A percentile compares a stretch with the other conserved stretches of the same genome.
Evolutionary conservation across 2,113 vertebrate genomes (phyloP).

Genomic region (Hippocampus zosterae): DNA sequence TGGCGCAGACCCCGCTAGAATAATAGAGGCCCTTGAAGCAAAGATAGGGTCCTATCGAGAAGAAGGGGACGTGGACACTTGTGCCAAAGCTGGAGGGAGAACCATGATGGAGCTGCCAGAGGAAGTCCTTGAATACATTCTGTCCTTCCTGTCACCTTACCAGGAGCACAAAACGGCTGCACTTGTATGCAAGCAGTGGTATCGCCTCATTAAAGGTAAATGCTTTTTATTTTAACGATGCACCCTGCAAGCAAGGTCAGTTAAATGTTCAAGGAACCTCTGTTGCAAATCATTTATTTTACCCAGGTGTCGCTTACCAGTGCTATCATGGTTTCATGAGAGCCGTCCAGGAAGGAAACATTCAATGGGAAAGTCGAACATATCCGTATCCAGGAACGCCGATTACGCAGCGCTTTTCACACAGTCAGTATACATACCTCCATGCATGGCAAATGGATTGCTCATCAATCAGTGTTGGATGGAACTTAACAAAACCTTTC

Average conservation of each 20-base stretch:
- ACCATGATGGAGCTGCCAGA: conserved; percentile 91
- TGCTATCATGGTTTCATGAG: conserved; percentile 97
- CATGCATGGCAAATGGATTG: not conserved
- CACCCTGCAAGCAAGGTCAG: not conserved
- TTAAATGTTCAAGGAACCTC: not conserved
- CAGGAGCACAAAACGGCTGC: conserved; percentile 98
- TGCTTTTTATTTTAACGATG: not conserved
- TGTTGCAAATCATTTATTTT: not conserved
- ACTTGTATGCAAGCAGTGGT: conserved; percentile 98
- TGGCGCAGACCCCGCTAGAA: conserved; percentile 59
- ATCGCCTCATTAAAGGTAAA: conserved; percentile 97
- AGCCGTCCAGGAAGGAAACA: conserved; percentile 93
- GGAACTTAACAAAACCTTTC: not conserved
- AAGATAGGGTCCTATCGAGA: conserved; percentile 52
- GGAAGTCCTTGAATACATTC: conserved; percentile 94
- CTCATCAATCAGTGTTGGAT: not conserved
- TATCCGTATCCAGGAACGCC: conserved; percentile 97
- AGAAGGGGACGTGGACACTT: conserved; percentile 57
- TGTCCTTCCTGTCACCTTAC: conserved; percentile 96
- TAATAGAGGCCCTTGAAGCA: conserved; percentile 71
- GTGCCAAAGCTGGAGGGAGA: conserved; percentile 54
- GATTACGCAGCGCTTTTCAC: conserved; percentile 96
- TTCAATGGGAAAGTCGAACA: conserved; percentile 98
- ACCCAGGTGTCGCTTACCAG: conserved; percentile 91
- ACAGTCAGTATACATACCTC: conserved; percentile 80